phyloP scores from a whole-genome alignment of 35 echinoderm and acorn worm species.

The Ophiothrix spiculata region DNA sequence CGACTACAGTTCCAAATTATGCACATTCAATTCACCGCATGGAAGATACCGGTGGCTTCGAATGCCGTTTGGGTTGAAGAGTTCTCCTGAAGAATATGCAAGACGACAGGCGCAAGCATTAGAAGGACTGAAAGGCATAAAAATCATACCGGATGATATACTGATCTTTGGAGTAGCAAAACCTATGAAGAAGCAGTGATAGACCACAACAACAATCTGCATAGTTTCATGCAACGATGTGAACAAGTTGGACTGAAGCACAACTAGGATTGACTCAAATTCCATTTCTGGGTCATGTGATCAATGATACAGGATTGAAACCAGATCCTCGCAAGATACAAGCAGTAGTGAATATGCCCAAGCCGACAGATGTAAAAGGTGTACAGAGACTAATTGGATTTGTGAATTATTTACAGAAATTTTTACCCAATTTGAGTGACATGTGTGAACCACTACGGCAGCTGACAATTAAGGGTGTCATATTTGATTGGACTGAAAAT shows the following conservation, averaged over 20 bases:
- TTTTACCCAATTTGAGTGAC: constrained; percentile 31
- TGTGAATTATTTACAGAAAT: constrained; percentile 48
- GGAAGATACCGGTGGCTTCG: constrained; percentile 60
- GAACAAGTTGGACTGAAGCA: constrained; percentile 27
- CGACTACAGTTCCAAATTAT: constrained; percentile 38
- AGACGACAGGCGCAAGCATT: constrained; percentile 18
- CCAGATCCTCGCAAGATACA: constrained; percentile 33
- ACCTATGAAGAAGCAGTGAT: constrained; percentile 35
- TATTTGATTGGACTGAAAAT: background rate
- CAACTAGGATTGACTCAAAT: background rate
- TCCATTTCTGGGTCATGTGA: constrained; percentile 18
- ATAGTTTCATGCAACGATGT: constrained; percentile 45
- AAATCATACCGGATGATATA: constrained; percentile 32
- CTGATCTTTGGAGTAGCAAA: constrained; percentile 55
- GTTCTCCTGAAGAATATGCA: constrained; percentile 55
- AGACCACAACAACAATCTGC: constrained; percentile 35
- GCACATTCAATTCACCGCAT: constrained; percentile 54
- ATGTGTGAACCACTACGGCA: constrained; percentile 26
- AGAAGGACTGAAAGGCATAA: constrained; percentile 22
- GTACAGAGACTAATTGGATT: constrained; percentile 25
- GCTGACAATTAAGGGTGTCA: background rate
- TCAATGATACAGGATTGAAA: constrained; percentile 25
- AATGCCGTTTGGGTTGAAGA: constrained; percentile 67
- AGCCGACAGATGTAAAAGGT: constrained; percentile 30
- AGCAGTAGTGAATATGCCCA: constrained; percentile 35